phyloP scores from a whole-genome alignment of 2,888 invertebrate species.

The Hyles lineata region DNA sequence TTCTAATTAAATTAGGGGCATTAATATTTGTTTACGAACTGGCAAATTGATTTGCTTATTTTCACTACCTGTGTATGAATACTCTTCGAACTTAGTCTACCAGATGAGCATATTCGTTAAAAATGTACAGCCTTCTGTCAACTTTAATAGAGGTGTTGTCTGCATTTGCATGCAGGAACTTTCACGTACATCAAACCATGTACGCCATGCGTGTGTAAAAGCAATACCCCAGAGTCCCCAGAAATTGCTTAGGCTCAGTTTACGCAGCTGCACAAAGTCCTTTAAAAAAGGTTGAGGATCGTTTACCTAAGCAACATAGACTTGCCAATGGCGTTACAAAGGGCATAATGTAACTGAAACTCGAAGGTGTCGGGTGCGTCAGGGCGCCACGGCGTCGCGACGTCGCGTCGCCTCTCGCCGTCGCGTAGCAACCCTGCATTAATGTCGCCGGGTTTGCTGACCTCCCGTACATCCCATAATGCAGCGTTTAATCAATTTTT shows the following conservation, averaged over 20 bases:
- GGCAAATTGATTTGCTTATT: too few species aligned
- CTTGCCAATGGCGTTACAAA: conserved; percentile 21
- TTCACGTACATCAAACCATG: too few species aligned
- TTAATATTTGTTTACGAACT: too few species aligned
- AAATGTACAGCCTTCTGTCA: too few species aligned
- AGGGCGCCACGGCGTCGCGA: conserved; percentile 64
- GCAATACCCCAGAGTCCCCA: neutral
- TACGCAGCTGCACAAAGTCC: neutral
- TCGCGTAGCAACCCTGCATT: conserved; percentile 59
- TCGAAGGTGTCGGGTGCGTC: conserved; percentile 56
- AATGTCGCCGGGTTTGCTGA: conserved; percentile 60
- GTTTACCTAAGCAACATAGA: conserved; percentile 1
- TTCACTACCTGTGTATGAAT: too few species aligned
- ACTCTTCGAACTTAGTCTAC: too few species aligned
- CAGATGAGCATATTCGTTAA: too few species aligned
- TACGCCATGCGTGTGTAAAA: neutral
- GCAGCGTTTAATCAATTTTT: conserved; percentile 27
- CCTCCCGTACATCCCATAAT: conserved; percentile 53
- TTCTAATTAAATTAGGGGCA: too few species aligned
- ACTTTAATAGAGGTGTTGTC: too few species aligned
- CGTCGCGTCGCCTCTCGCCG: conserved; percentile 60
- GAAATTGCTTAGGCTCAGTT: neutral
- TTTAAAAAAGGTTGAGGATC: conserved; percentile 15
- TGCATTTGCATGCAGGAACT: too few species aligned
- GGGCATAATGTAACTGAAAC: conserved; percentile 25